These are phyloP conservation scores for Cotesia congregata DNA, from an alignment of 2,888 invertebrate species.

Conservation along the genomic window DNA sequence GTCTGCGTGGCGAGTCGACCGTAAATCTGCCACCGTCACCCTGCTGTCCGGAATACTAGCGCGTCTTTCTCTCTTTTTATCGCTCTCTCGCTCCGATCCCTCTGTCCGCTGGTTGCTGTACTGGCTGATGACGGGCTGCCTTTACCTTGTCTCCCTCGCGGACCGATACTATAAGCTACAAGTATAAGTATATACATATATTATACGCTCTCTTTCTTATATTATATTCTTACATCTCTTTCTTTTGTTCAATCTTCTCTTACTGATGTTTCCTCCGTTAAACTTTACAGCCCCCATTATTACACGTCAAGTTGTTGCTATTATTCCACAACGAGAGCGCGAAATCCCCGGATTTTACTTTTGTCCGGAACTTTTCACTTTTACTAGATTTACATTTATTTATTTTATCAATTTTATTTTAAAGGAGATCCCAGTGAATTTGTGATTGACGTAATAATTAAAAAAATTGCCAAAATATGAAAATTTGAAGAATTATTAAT, in stretches of 20 bases:
- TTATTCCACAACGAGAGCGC: background rate
- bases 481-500: too few relatives aligned
- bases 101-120: conserved; percentile 6
- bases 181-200: too few relatives aligned
- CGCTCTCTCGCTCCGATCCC: conserved; percentile 24
- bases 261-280: background rate
- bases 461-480: too few relatives aligned
- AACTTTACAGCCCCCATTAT: background rate
- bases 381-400: too few relatives aligned
- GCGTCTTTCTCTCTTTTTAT: conserved; percentile 34
- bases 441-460: too few relatives aligned
- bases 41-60: conserved; percentile 58
- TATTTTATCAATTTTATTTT: too few relatives aligned
- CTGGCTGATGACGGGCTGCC: conserved; percentile 9
- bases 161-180: background rate
- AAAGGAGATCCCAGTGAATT: too few relatives aligned
- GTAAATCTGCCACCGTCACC: conserved; percentile 67
- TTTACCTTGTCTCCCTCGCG: conserved; percentile 28
- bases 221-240: background rate
- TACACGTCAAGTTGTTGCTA: background rate
- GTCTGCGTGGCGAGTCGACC: conserved; percentile 66
- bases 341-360: too few relatives aligned
- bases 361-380: too few relatives aligned
- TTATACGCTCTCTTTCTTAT: too few relatives aligned
- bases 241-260: background rate